These are phyloP conservation scores for Neogale vison DNA, from an alignment of 2,113 vertebrate species.

Conservation along the genomic window DNA sequence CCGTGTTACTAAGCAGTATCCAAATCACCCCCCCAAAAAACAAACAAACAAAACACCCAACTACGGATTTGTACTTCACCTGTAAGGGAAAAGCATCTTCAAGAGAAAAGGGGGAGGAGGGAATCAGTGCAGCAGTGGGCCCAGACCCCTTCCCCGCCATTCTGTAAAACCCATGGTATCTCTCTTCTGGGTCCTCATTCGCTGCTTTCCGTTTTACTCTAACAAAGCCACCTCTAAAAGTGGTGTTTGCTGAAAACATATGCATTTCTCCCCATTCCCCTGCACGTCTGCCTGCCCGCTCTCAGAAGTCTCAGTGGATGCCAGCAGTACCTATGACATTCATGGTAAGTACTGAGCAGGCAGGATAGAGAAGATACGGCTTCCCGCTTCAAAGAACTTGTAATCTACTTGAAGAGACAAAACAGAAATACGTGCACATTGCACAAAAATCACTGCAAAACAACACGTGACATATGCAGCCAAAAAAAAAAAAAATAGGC, in stretches of 20 bases:
- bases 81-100: neutral
- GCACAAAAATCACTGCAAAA: neutral
- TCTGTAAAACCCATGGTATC: neutral
- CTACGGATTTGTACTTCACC: neutral
- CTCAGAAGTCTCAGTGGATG: neutral
- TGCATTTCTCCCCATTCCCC: neutral
- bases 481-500: neutral
- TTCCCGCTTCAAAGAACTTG: neutral
- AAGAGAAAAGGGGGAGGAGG: neutral
- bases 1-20: neutral
- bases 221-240: slow-evolving; percentile 24
- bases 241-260: neutral
- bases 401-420: slow-evolving; percentile 42
- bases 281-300: neutral
- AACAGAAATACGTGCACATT: neutral
- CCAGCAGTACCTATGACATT: neutral
- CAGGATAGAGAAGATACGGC: neutral
- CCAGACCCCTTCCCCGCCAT: neutral
- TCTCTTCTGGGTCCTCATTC: neutral
- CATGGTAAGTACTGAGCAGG: neutral
- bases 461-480: neutral
- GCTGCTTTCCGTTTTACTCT: neutral
- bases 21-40: too few species aligned
- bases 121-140: neutral
- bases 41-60: neutral